Base-by-base conservation (phyloP, 2,888 invertebrate species). In the Cephus sareptanus region DNA sequence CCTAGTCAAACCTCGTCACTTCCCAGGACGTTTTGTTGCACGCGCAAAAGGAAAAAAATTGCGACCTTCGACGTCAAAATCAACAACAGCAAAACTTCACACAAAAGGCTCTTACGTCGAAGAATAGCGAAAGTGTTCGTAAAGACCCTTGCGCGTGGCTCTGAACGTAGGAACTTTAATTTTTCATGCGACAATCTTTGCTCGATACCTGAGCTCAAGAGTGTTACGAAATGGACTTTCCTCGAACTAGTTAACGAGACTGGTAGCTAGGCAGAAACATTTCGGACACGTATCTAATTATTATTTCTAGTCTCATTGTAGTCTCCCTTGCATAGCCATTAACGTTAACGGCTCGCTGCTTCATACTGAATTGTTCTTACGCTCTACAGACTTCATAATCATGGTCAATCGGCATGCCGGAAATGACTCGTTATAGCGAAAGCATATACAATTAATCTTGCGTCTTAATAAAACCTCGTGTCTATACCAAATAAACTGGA, bases 301-400 rank as follows among this genome's bases (percentile, higher is more conserved):
- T 85, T 85, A 85, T 84, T 85, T 84, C 84, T 84, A 85, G 83
- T 81, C 84, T 84, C 84, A 83, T 85, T 85, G 85, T 85, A 80
- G 80, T 82, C 83, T 82, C 85, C 82, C 82, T 84, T 79, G 81
- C 85, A 34, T 81, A 79, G 77, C 81, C 83, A 84, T 85, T 85
- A 85, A 81, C 76, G 82, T 84, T 85, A 85, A 85, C 84, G 84
- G 84, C 83, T 85, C 81, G 81, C 82, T 79, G 82, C 79, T 74
- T 75, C 81, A 77, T 80, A 82, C 79, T 79, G 31, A 75, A 79
- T 82, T 82, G 74, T 74, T 81, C 79, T 56, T 56, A 56, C 56
- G 56, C 56, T 56, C 23, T 23, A 56, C 23, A 56, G 56, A 56
- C 9, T 40, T 56, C 4, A 23, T 56, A 56, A 56, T 56, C 56